Percentiles rank a stretch among this genome's conserved stretches.
These are phyloP conservation scores for Samia ricini DNA, from an alignment of 1,140 invertebrate genomes.

Conservation along the genomic window DNA sequence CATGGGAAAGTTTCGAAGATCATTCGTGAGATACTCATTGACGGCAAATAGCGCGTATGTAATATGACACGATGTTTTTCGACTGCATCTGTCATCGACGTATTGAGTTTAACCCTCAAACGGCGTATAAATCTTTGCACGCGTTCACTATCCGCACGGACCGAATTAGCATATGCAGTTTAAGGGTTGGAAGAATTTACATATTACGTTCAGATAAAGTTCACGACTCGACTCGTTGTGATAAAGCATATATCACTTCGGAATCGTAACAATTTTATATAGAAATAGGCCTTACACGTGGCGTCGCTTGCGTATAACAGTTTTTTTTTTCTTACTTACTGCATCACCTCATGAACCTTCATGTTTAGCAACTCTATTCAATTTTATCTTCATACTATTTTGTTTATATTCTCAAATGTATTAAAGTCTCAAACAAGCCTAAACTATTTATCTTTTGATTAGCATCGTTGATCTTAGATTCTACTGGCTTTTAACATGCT, in stretches of 20 bases:
- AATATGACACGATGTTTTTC: slow-evolving; percentile 58
- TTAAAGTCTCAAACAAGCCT: too few relatives aligned
- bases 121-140: slow-evolving; percentile 38
- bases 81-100: slow-evolving; percentile 65
- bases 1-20: background rate
- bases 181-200: slow-evolving; percentile 59
- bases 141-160: slow-evolving; percentile 39
- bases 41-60: slow-evolving; percentile 25
- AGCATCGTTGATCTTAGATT: too few relatives aligned
- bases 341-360: too few relatives aligned
- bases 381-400: too few relatives aligned
- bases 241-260: background rate
- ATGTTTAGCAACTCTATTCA: too few relatives aligned
- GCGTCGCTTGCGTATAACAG: too few relatives aligned
- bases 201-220: slow-evolving; percentile 45
- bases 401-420: too few relatives aligned
- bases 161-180: slow-evolving; percentile 70
- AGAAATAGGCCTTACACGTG: too few relatives aligned
- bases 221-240: background rate
- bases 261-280: too few relatives aligned
- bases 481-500: too few relatives aligned
- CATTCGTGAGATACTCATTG: background rate
- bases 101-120: slow-evolving; percentile 50
- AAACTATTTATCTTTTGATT: too few relatives aligned
- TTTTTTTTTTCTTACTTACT: too few relatives aligned